phyloP scores from a whole-genome alignment of 2,888 invertebrate genomes.

The Caenorhabditis macrosperma region DNA sequence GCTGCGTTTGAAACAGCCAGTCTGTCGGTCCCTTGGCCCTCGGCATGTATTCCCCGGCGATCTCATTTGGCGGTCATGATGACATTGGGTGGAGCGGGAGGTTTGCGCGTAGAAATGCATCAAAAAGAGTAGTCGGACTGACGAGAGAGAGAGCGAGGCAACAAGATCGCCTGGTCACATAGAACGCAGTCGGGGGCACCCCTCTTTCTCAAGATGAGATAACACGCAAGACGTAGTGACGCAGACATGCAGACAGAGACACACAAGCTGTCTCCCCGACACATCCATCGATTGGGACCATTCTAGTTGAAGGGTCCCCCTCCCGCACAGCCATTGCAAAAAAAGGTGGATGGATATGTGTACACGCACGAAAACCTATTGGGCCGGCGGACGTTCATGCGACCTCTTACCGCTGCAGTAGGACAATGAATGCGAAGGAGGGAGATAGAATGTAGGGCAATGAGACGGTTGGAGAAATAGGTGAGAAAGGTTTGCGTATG shows the following conservation, averaged over 20 bases:
- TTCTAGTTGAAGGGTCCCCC: not conserved
- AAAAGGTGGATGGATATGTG: not conserved
- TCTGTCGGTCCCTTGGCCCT: no score
- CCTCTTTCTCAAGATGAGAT: not conserved
- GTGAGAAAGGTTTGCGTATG: no score
- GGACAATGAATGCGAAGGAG: no score
- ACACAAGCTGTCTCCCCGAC: not conserved
- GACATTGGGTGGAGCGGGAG: not conserved
- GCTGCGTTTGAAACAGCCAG: no score
- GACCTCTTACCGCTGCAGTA: no score
- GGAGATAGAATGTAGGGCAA: no score
- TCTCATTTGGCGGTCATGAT: conserved; percentile 9
- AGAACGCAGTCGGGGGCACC: conserved; percentile 7
- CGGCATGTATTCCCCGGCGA: no score
- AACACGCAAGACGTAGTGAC: not conserved
- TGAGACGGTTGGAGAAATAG: no score
- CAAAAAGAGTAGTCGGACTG: not conserved
- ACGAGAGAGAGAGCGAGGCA: conserved; percentile 1
- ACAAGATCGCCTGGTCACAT: conserved; percentile 17
- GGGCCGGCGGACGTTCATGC: no score
- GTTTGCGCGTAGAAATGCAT: conserved; percentile 3
- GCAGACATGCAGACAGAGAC: conserved; percentile 1
- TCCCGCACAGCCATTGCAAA: not conserved
- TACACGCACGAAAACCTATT: not conserved
- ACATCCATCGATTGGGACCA: conserved; percentile 11